Base-by-base conservation (phyloP, 2,888 invertebrate species). In the Drosophila longiperda region DNA sequence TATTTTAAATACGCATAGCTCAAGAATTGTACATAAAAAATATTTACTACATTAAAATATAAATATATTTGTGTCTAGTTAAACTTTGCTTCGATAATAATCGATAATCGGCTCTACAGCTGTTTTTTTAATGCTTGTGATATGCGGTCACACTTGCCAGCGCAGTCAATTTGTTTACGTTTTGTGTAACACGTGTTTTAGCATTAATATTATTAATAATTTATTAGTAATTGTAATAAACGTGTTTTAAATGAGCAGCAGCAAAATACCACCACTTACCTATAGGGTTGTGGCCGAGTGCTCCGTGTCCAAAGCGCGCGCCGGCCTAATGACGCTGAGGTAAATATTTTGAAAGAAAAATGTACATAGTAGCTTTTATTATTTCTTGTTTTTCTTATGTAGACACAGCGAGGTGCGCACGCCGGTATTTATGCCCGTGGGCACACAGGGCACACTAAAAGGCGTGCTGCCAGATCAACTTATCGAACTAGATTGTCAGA, bases 351-450 rank as follows among this genome's bases (percentile, higher is more conserved):
- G 1, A 20, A 2, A 17, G 9, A 33, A 1, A 15, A 36, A 3
- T 42, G 23, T 23, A 1, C 2, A 4, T 3, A 17, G 4, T 32
- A 15, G 12, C 23, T 2, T 45, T 38, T 29, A 29, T 34, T 12
- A 8, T n/a, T 23, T 17, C 0, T 9, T 17, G 11, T 7, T 2
- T 8, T 20, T 11, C 6, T 40, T 42, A 5, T 29, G 1, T 38
- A 86, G 97, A 0, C 99, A 99, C 93, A 95, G 96, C 86, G 94
- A 95, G 75, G 97, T 99, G 0, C 96, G 97, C 90, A 99, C 99
- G 1, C 99, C 99, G 1, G 99, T 99, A 5, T 99, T 99, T 93
- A 99, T 99, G 99, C 99, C 99, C 7, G 98, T 99, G 52, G 98
- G 98, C 82, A 99, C 98, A 0, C 97, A 97, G 96, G 99, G 98